Percentiles rank a stretch among this genome's conserved stretches.
These are phyloP conservation scores for Macrosteles quadrilineatus DNA, from an alignment of 1,140 invertebrate genomes.

Conservation along the genomic window DNA sequence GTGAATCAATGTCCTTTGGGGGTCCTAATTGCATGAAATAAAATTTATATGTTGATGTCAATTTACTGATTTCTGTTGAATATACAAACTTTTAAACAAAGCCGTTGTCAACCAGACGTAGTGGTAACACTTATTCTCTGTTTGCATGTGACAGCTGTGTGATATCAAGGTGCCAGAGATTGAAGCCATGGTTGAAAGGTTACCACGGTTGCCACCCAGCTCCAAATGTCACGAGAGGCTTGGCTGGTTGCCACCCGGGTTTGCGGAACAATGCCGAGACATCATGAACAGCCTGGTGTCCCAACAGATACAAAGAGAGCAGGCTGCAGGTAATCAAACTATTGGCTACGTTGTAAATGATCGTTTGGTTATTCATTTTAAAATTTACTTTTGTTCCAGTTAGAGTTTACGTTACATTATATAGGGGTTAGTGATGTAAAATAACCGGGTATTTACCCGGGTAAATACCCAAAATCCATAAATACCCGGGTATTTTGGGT, in stretches of 20 bases:
- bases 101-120: too few relatives aligned
- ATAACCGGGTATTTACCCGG: too few relatives aligned
- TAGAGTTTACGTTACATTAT: too few relatives aligned
- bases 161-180: slow-evolving; percentile 85
- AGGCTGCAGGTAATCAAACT: slow-evolving; percentile 5
- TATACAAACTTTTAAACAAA: not conserved
- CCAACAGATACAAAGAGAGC: slow-evolving; percentile 50
- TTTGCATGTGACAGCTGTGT: slow-evolving; percentile 64
- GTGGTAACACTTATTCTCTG: slow-evolving; percentile 29
- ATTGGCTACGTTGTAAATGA: too few relatives aligned
- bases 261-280: slow-evolving; percentile 66
- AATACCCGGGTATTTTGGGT: too few relatives aligned
- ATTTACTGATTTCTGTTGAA: too few relatives aligned
- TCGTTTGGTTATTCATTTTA: too few relatives aligned
- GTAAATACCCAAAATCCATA: too few relatives aligned
- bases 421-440: too few relatives aligned
- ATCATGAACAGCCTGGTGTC: slow-evolving; percentile 65
- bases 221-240: slow-evolving; percentile 67
- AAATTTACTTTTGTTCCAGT: too few relatives aligned
- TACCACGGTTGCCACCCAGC: slow-evolving; percentile 63
- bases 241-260: slow-evolving; percentile 73
- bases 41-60: not conserved
- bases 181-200: slow-evolving; percentile 70
- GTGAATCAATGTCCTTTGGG: too few relatives aligned
- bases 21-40: too few relatives aligned